Base-by-base conservation (phyloP, 2,113 vertebrate genomes). In the Taurulus bubalis region DNA sequence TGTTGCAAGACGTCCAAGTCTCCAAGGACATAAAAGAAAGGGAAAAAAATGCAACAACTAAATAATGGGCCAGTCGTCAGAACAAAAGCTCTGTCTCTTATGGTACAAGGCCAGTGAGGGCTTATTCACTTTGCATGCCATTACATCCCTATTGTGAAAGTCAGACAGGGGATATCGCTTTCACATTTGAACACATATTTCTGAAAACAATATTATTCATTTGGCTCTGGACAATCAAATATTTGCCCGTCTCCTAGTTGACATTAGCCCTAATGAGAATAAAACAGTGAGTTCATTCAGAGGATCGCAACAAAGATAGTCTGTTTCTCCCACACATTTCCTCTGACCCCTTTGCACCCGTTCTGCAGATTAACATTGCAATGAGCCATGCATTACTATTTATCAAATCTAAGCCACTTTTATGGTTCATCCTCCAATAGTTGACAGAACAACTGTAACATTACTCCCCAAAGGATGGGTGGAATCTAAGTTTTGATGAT, bases 331-430 rank as follows among this genome's bases (percentile, higher is more conserved):
- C 70, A 81, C 84, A 89, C 83, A 77, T 83, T 87, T 89, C 85
- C 85, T 81, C 83, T 86, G 85, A 89, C 82, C 92, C 62, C 66
- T 75, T 64, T 18, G 87, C 87, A 77, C 82, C 75, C 83, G 80
- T 90, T 89, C 88, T 85, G 90, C 85, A 91, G 90, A 94, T 93
- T 93, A 90, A 85, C 85, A 82, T 73, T 65, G 87, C 90, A 91
- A 87, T 85, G 84, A 93, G 79, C 80, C 85, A 18, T 89, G 87
- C 77, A 70, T 80, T 38, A 22, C 83, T 75, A 82, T 92, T 91
- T 80, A 87, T 92, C 87, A 91, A 90, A 84, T 85, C 75, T 67
- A 83, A 85, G 79, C 76, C 80, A 76, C 70, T 77, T 87, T 89
- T 67, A 87, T 76, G 79, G 71, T 82, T 82, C 86, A 71, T 64